A percentile compares a stretch with the other conserved stretches of the same genome.
Conservation (phyloP, 2,797 vertebrate species). For the Pangasius sanitwongsei region DNA sequence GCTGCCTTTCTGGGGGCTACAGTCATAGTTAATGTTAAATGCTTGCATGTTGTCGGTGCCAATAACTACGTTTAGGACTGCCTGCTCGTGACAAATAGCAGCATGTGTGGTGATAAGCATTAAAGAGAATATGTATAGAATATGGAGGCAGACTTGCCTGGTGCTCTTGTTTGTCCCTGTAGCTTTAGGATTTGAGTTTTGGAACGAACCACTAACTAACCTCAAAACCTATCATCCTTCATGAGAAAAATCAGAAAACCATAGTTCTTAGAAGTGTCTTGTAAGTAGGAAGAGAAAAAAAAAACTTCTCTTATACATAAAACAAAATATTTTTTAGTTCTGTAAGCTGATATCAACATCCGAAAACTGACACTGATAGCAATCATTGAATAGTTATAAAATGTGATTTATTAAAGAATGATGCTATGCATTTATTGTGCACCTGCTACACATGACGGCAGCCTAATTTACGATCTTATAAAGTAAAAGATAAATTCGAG, state of each 20-base stretch:
- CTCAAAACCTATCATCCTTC: neutral
- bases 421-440: neutral
- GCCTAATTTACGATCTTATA: neutral
- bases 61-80: neutral
- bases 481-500: neutral
- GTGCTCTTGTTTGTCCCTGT: neutral
- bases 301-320: neutral
- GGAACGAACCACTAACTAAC: neutral
- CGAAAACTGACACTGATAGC: neutral
- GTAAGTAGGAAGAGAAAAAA: no score
- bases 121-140: neutral
- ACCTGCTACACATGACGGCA: neutral
- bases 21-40: neutral
- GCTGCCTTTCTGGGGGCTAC: conserved; percentile 41
- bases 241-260: neutral
- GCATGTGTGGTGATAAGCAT: neutral
- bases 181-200: neutral
- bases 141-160: neutral
- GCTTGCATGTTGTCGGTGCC: neutral
- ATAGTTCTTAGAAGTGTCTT: neutral
- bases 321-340: neutral
- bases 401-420: neutral
- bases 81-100: neutral
- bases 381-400: neutral
- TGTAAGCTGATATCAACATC: neutral